Conservation (phyloP, 2,797 vertebrate species). For the Sebastolobus altivelis region DNA sequence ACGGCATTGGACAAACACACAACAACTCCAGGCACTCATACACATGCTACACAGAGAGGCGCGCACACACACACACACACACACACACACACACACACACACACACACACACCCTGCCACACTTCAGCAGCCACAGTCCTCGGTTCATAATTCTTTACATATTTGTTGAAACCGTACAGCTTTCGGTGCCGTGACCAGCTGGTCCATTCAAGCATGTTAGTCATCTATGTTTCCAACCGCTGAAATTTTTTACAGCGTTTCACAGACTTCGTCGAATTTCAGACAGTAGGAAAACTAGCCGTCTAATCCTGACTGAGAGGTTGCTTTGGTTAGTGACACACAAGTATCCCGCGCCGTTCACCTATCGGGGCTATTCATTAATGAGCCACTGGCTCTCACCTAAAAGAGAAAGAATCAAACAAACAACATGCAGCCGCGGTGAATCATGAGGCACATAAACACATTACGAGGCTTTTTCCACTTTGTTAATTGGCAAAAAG, state of each 20-base stretch:
- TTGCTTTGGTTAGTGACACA: slow-evolving; percentile 59
- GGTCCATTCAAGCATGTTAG: slow-evolving; percentile 61
- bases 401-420: slow-evolving; percentile 53
- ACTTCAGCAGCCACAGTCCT: slow-evolving; percentile 42
- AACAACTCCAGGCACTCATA: neutral
- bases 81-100: neutral
- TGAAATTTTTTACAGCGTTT: slow-evolving; percentile 59
- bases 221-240: slow-evolving; percentile 72
- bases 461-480: slow-evolving; percentile 56
- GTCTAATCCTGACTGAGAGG: slow-evolving; percentile 40
- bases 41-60: slow-evolving; percentile 13
- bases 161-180: slow-evolving; percentile 58
- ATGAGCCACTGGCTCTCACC: slow-evolving; percentile 49
- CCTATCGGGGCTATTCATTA: slow-evolving; percentile 54
- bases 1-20: neutral
- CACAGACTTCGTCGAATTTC: slow-evolving; percentile 63
- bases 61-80: neutral
- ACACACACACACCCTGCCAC: slow-evolving; percentile 20
- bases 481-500: slow-evolving; percentile 52
- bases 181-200: slow-evolving; percentile 65
- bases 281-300: slow-evolving; percentile 48
- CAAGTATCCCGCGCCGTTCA: slow-evolving; percentile 33
- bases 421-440: slow-evolving; percentile 51
- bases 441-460: slow-evolving; percentile 59
- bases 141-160: slow-evolving; percentile 67